Evolutionary conservation across 2,113 vertebrate genomes (phyloP), one percentile per base, ranked within the genome.

Genomic region (cattle (Bos taurus)): DNA sequence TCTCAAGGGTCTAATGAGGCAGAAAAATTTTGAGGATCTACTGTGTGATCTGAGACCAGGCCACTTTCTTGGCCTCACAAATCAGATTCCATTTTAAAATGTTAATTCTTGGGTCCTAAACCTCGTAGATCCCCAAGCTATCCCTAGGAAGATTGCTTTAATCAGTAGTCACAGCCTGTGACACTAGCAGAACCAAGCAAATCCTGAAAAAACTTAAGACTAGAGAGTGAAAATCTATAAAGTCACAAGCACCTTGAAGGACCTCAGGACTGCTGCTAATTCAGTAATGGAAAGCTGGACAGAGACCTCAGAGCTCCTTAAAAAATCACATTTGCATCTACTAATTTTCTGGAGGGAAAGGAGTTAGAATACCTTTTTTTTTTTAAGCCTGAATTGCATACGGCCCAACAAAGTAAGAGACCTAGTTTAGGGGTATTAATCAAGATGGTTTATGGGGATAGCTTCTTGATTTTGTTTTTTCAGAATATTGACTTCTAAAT

Each of bases 401-500:
- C 71, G 43, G 30, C 30, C 23, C 71, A 36, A 50, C 43, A 71
- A 94, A 92, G 43, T 82, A 46, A 28, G 64, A 97, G 46, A 78
- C 80, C 50, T 80, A 21, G 6, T 74, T 97, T 91, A 81, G 46
- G 36, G 26, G 40, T 74, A 87, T 48, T 91, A 82, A 90, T 57
- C 50, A 64, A n/a, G 23, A 64, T 92, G 57, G 43, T 81, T 93
- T 62, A 67, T 33, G 25, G 14, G 60, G 78, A 62, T 86, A 57
- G 40, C 90, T 81, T 94, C 62, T 83, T 90, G 30, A 60, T 77
- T 80, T 15, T 50, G 95, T 94, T 36, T 67, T 67, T 11, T 2
- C 74, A 56, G 14, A 33, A 74, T 97, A 43, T 46, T 94, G 78
- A 95, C 97, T 89, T 91, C 84, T 88, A 95, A 95, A 57, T 64